Percentiles rank a stretch among this genome's conserved stretches.
Conservation (phyloP, 2,888 invertebrate species). For the Drosophila maculinotata region DNA sequence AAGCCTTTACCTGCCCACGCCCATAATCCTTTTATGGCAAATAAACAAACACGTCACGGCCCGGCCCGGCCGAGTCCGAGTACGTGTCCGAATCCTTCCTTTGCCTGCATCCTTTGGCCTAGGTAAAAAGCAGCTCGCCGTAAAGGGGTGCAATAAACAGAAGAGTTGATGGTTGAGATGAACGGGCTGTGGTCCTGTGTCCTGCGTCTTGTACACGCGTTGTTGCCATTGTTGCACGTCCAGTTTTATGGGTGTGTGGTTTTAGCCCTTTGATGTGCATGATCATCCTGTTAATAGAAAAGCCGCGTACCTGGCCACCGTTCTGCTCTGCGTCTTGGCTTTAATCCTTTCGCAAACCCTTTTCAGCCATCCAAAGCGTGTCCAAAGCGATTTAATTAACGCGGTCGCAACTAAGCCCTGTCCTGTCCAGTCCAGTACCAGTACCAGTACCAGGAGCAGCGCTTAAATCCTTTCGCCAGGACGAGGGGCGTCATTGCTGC, state of each 20-base stretch:
- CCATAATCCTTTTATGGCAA: conserved; percentile 83
- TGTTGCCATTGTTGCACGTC: conserved; percentile 58
- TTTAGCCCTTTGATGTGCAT: conserved; percentile 84
- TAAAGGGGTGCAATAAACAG: conserved; percentile 74
- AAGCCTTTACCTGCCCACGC: conserved; percentile 74
- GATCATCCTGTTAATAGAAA: conserved; percentile 84
- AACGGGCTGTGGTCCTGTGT: conserved; percentile 37
- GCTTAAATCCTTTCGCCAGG: conserved; percentile 63
- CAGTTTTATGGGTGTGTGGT: conserved; percentile 84
- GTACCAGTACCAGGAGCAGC: conserved; percentile 28
- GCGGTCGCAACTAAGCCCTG: conserved; percentile 63
- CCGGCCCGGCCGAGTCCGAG: conserved; percentile 1
- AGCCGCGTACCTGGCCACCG: conserved; percentile 49
- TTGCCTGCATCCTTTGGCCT: conserved; percentile 55
- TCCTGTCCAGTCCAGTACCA: conserved; percentile 13
- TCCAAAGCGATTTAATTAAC: conserved; percentile 81
- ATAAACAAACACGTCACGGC: conserved; percentile 76
- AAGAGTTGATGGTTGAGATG: conserved; percentile 60
- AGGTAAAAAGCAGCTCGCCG: conserved; percentile 69
- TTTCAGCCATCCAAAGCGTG: conserved; percentile 56
- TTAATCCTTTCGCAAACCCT: conserved; percentile 71
- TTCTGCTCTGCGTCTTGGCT: conserved; percentile 14
- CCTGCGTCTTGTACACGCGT: conserved; percentile 38
- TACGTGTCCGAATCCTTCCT: too few relatives aligned
- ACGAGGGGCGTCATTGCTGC: conserved; percentile 54